Base-by-base conservation (phyloP, 2,888 invertebrate genomes). In the Phania funesta region DNA sequence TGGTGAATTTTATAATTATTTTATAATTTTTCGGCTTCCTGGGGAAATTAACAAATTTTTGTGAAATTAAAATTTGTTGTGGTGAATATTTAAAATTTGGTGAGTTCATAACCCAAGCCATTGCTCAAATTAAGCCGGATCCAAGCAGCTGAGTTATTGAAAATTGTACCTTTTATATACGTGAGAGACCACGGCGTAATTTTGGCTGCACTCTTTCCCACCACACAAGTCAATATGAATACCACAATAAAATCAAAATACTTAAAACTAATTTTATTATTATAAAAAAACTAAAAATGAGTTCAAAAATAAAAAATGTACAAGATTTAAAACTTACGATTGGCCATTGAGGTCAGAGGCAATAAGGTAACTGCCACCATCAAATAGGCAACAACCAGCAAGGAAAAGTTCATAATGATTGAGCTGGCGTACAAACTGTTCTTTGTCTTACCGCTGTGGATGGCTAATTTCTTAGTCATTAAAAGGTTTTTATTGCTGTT, bases 271-370 rank as follows among this genome's bases (percentile, higher is more conserved):
- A 18, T n/a, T 16, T 3, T 0, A 52, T 70, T 44, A 64, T 7
- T 18, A 38, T 20, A 7, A n/a, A 20, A 44, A 46, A 8, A 24
- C 8, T 9, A 29, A 50, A 11, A 32, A 13, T 8, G 0, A 56
- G 20, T 20, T 9, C 26, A 0, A 29, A 50, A 13, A 11, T 18
- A 7, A 11, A 54, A 38, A 9, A 48, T n/a, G 22, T 18, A 56
- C n/a, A 9, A 46, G 11, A 29, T 41, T 24, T 52, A 11, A 52
- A 38, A 83, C 84, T 84, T 82, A 84, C 84, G 83, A 74, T 84
- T 84, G 71, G 84, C 83, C 74, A 80, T 50, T 62, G 71, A 46
- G 67, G 62, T 74, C 18, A 74, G 67, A 16, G 84, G 83, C 79
- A 83, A 64, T 52, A 83, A 71, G 20, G 64, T 70, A 46, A 74